Base-by-base conservation (phyloP, 2,797 vertebrate genomes). In the Amphiprion clarkii region DNA sequence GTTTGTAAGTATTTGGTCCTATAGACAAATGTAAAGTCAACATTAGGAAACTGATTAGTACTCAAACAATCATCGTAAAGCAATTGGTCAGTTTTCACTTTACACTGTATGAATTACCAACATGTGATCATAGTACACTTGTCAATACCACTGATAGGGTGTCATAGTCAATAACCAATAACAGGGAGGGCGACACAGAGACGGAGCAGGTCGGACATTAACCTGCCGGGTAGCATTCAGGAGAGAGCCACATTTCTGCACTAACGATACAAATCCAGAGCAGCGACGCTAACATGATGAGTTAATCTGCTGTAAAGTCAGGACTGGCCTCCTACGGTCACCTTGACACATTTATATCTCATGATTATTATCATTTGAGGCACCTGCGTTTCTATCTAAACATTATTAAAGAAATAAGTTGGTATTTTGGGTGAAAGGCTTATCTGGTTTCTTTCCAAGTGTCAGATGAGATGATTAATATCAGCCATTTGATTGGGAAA, bases 51-150 rank as follows among this genome's bases (percentile, higher is more conserved):
- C 71, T 49, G 55, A 87, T 85, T 66, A 74, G 72, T 84, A 88
- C 67, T 88, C 49, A 78, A 88, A 89, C 81, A 89, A 85, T 87
- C 60, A 87, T 64, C 89, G 79, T 75, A 84, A 92, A 91, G 87
- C 82, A 86, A 83, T 70, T 61, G 75, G 72, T 88, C 78, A 75
- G 74, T 87, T 89, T 90, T 85, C 82, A 91, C 89, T 82, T 27
- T 85, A 81, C 80, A 90, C 76, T 46, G 79, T 76, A 75, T 88
- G 88, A 77, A 71, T 83, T 82, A 83, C 66, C 81, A 85, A 84
- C 80, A 88, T 89, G 83, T 78, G 81, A 86, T 87, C 83, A 82
- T 81, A 85, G 67, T 76, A 93, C 89, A 91, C 84, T 82, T 76
- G 84, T 82, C 77, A 85, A 86, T 76, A 85, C 77, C 74, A 87